Percentiles rank a stretch among this genome's conserved stretches.
phyloP scores from a whole-genome alignment of 1,140 invertebrate species.

The Tetragnatha versicolor region DNA sequence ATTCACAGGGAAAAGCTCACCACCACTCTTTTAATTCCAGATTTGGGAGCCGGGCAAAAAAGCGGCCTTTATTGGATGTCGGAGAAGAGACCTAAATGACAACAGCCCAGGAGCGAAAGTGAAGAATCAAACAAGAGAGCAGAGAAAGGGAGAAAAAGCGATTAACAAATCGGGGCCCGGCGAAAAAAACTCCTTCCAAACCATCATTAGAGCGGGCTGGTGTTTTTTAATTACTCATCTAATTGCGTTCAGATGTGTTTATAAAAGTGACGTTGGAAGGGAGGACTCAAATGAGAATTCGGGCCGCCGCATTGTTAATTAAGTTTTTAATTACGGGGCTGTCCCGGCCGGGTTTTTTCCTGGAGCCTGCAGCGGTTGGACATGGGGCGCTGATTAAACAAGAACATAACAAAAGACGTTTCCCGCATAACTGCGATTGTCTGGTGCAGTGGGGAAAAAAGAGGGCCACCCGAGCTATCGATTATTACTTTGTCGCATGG shows the following conservation, averaged over 20 bases:
- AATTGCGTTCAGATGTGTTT: slow-evolving; percentile 55
- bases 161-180: slow-evolving; percentile 20
- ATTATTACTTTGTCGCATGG: slow-evolving; percentile 29
- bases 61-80: slow-evolving; percentile 48
- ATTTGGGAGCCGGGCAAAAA: background rate
- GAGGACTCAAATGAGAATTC: slow-evolving; percentile 36
- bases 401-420: slow-evolving; percentile 44
- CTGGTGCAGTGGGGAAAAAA: slow-evolving; percentile 7
- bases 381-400: slow-evolving; percentile 49
- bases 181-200: slow-evolving; percentile 14
- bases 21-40: background rate
- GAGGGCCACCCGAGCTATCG: slow-evolving; percentile 7
- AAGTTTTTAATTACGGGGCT: slow-evolving; percentile 52
- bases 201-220: slow-evolving; percentile 37
- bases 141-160: slow-evolving; percentile 3
- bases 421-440: slow-evolving; percentile 39
- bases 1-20: no score
- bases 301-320: slow-evolving; percentile 52
- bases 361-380: slow-evolving; percentile 11
- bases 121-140: slow-evolving; percentile 38
- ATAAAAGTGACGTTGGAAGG: slow-evolving; percentile 46
- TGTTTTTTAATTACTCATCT: slow-evolving; percentile 54
- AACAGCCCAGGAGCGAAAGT: slow-evolving; percentile 53
- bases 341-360: background rate
- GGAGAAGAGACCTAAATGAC: slow-evolving; percentile 30